phyloP scores from a whole-genome alignment of 2,113 vertebrate genomes.

The Rutilus rutilus region DNA sequence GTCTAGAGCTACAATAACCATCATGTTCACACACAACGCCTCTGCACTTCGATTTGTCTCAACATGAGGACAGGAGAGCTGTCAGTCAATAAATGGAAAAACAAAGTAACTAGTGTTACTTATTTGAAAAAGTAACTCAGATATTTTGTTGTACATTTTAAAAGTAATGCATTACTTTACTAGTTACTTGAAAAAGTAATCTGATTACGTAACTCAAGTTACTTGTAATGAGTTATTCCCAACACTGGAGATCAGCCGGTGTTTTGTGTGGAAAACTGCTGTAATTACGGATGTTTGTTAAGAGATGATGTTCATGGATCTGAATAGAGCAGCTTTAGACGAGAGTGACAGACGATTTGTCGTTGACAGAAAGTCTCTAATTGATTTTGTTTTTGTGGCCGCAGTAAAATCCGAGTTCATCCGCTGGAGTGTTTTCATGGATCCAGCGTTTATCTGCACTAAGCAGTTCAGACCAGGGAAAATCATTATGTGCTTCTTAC shows the following conservation, averaged over 20 bases:
- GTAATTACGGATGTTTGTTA: constrained; percentile 30
- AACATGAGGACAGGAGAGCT: no score
- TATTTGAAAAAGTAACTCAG: no score
- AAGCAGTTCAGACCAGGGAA: constrained; percentile 8
- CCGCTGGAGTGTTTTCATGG: not conserved
- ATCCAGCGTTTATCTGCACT: constrained; percentile 6
- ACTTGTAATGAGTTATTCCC: no score
- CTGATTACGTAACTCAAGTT: no score
- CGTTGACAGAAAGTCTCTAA: not conserved
- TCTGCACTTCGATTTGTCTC: no score
- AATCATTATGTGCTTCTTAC: constrained; percentile 17
- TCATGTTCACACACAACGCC: no score
- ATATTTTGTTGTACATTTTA: no score
- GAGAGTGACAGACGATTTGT: not conserved
- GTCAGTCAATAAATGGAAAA: no score
- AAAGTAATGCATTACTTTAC: no score
- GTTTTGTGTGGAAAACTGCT: constrained; percentile 2
- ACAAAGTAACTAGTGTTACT: no score
- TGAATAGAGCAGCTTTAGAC: constrained; percentile 23
- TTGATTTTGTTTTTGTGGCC: constrained; percentile 45
- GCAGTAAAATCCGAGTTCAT: constrained; percentile 20
- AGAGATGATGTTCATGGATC: not conserved
- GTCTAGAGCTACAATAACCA: no score
- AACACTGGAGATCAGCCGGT: constrained; percentile 56
- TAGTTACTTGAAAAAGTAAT: no score